Conservation (phyloP, 2,888 invertebrate species). For the Cosmorhoe ocellata region DNA sequence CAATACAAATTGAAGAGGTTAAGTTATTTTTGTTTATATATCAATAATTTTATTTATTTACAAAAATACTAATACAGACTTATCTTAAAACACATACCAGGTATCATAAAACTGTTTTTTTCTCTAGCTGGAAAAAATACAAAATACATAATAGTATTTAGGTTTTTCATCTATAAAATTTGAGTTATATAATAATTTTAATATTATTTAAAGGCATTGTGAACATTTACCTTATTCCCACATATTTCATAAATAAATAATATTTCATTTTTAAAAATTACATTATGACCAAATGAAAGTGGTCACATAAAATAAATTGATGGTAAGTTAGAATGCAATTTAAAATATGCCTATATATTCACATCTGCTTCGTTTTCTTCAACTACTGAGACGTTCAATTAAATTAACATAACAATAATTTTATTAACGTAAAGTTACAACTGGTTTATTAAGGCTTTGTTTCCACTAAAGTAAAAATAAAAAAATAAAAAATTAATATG, state of each 20-base stretch:
- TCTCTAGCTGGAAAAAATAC: too few relatives aligned
- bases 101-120: too few relatives aligned
- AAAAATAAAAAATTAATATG: too few relatives aligned
- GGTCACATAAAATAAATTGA: constrained; percentile 24
- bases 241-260: constrained; percentile 15
- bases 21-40: too few relatives aligned
- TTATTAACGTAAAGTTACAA: constrained; percentile 34
- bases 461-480: constrained; percentile 15
- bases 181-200: too few relatives aligned
- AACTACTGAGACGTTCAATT: constrained; percentile 27
- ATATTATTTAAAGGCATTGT: not conserved
- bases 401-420: constrained; percentile 35
- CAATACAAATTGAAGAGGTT: too few relatives aligned
- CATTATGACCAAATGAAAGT: constrained; percentile 13
- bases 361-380: constrained; percentile 9
- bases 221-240: constrained; percentile 3
- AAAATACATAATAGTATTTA: too few relatives aligned
- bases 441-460: constrained; percentile 34
- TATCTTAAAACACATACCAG: too few relatives aligned
- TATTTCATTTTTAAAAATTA: constrained; percentile 13
- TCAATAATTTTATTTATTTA: too few relatives aligned
- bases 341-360: constrained; percentile 14
- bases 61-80: too few relatives aligned
- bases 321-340: constrained; percentile 23
- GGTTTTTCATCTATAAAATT: too few relatives aligned